Evolutionary conservation across 2,888 invertebrate genomes (phyloP), one percentile per base, ranked within the genome.

Genomic region (Ormyrus pomaceus): DNA sequence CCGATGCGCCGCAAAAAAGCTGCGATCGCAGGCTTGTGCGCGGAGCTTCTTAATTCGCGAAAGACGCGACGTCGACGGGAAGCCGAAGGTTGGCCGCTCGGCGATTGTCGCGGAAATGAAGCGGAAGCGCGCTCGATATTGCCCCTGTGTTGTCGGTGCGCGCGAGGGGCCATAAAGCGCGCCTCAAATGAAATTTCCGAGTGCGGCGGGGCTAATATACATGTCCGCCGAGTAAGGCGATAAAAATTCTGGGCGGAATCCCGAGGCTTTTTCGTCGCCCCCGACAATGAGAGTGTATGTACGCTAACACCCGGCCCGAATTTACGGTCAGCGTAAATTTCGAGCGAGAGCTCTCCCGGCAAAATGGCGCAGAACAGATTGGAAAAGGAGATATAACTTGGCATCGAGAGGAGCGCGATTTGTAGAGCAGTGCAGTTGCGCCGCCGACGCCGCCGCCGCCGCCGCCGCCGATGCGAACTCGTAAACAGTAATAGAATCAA

Each of bases 61-160:
- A 34, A 34, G 34, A 34, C 34, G 34, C 34, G 34, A 2, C 19
- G 19, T 19, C 19, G 19, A 19, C 19, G 19, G 86, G 84, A 87
- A 86, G 87, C 86, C 85, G 87, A 86, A 86, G 86, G 86, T 85
- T 86, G 85, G 83, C 83, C 82, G 71, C 66, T 68, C 81, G 83
- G 50, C 8, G 51, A 51, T 45, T 64, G 53, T 19, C 34, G 34
- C 34, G 34, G 4, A 2, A 34, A 34, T 34, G 34, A 34, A 34
- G 61, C 51, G 74, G 34, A 66, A 71, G 65, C 73, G 74, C 81
- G 74, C 71, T 80, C 61, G 73, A 80, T 82, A 81, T 81, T 3
- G 34, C 4, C 4, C 4, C 34, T 4, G 34, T 4, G 34, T 34
- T 4, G 34, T 1, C 1, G 34, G 4, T 34, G 34, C 34, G 4